Evolutionary conservation across 2,888 invertebrate genomes (phyloP).

Genomic region (Tetropium fuscum): DNA sequence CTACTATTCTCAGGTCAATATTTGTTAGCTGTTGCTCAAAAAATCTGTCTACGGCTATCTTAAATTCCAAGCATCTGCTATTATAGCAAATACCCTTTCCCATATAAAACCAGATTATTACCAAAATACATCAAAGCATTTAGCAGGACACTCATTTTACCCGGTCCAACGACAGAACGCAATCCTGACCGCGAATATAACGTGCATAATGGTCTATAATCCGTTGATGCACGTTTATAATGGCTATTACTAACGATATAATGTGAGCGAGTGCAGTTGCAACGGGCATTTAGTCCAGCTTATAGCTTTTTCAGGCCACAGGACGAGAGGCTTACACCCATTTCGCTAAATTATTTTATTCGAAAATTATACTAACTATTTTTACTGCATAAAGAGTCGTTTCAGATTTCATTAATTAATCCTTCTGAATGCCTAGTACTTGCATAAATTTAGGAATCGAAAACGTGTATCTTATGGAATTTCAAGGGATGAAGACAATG

Average conservation of each 20-base stretch:
- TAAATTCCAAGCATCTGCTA: not conserved
- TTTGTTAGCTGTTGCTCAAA: too few species aligned
- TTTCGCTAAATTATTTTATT: slow-evolving; percentile 32
- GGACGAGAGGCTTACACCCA: not conserved
- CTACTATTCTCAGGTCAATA: too few species aligned
- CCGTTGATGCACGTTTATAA: slow-evolving; percentile 59
- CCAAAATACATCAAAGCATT: slow-evolving; percentile 16
- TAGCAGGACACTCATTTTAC: slow-evolving; percentile 6
- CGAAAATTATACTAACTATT: slow-evolving; percentile 29
- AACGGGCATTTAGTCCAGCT: slow-evolving; percentile 56
- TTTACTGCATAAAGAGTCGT: not conserved
- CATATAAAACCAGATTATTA: not conserved
- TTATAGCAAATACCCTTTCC: not conserved
- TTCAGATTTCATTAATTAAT: slow-evolving; percentile 14
- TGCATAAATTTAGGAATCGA: not conserved
- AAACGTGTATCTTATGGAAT: not conserved
- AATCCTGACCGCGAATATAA: slow-evolving; percentile 39
- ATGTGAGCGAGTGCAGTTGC: slow-evolving; percentile 54
- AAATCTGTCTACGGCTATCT: too few species aligned
- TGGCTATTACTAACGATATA: slow-evolving; percentile 56
- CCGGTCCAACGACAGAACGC: slow-evolving; percentile 8
- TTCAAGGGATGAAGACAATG: not conserved
- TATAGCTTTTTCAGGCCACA: slow-evolving; percentile 45
- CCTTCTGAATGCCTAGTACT: not conserved
- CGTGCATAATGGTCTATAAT: slow-evolving; percentile 52